Conservation (phyloP, 2,888 invertebrate genomes). For the Coelinius sp. region DNA sequence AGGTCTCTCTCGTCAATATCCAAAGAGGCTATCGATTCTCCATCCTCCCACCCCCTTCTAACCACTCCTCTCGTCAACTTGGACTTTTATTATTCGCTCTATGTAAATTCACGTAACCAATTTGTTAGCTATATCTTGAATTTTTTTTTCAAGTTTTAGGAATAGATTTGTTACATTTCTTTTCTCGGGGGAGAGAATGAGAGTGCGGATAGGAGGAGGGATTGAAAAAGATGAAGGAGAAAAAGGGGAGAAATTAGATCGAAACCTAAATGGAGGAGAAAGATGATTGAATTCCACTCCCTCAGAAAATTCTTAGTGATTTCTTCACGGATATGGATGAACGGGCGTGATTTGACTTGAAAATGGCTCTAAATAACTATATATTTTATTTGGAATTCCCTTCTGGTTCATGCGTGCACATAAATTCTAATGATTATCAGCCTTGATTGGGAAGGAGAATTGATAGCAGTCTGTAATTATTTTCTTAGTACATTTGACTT, state of each 20-base stretch:
- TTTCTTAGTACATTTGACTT: too few species aligned
- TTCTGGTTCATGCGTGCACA: not conserved
- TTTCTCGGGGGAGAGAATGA: too few species aligned
- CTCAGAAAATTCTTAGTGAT: not conserved
- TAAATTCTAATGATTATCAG: not conserved
- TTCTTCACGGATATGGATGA: conserved; percentile 1
- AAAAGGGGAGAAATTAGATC: not conserved
- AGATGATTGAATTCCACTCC: not conserved
- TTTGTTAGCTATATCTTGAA: not conserved
- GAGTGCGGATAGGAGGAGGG: not conserved
- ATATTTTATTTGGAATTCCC: not conserved
- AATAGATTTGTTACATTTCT: too few species aligned
- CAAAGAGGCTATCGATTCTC: conserved; percentile 45
- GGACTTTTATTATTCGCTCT: conserved; percentile 41
- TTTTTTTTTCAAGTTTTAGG: not conserved
- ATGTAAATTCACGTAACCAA: conserved; percentile 39
- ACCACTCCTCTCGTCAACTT: not conserved
- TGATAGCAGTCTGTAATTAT: too few species aligned
- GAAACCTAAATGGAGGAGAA: not conserved
- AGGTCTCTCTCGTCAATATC: conserved; percentile 41
- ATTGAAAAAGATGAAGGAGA: not conserved
- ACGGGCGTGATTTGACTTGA: not conserved
- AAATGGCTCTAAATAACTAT: not conserved
- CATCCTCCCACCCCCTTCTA: conserved; percentile 7
- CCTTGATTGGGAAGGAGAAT: too few species aligned